Conservation (phyloP, 2,113 vertebrate genomes). For the Egretta garzetta region DNA sequence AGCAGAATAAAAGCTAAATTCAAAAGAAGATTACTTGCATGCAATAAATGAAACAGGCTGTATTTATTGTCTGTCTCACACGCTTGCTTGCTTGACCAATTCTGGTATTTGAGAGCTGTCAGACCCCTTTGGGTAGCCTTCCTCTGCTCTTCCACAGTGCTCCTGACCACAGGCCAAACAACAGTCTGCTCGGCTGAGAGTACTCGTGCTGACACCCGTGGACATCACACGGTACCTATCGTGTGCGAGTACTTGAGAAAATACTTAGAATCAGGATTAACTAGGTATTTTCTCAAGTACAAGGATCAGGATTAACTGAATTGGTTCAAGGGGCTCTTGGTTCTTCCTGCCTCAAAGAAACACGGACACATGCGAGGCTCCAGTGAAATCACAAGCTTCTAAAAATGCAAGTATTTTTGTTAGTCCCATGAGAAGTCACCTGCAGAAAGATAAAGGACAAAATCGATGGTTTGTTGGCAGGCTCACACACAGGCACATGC, state of each 20-base stretch:
- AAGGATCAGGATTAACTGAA: not conserved
- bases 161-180: not conserved
- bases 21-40: not conserved
- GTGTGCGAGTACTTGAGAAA: not conserved
- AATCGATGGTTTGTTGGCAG: conserved; percentile 52
- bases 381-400: conserved; percentile 9
- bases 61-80: not conserved
- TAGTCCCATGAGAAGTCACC: conserved; percentile 40
- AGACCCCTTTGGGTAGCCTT: not conserved
- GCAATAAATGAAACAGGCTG: not conserved
- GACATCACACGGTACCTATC: not conserved
- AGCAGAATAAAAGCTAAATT: conserved; percentile 3
- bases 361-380: not conserved
- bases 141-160: not conserved
- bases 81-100: not conserved
- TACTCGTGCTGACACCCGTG: not conserved
- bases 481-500: conserved; percentile 6
- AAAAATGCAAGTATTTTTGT: conserved; percentile 28
- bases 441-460: conserved; percentile 53
- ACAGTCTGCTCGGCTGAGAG: not conserved
- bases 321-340: not conserved
- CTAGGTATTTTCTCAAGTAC: not conserved
- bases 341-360: not conserved
- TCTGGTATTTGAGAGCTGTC: not conserved
- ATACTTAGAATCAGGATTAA: not conserved